A percentile compares a stretch with the other conserved stretches of the same genome.
Evolutionary conservation across 2,113 vertebrate species (phyloP).

Genomic region (Bufo bufo): DNA sequence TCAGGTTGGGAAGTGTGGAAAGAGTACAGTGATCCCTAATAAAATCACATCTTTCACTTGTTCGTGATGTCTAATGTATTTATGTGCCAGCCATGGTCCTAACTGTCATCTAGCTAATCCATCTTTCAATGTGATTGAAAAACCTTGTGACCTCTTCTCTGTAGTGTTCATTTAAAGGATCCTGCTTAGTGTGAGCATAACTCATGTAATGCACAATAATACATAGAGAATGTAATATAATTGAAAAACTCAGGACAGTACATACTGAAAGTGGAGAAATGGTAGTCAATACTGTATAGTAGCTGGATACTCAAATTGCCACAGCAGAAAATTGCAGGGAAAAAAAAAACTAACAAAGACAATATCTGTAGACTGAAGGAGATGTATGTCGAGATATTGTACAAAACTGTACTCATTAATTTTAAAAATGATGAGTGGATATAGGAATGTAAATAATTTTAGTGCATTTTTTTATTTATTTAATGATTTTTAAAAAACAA

Average conservation of each 20-base stretch:
- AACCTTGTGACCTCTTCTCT: conserved; percentile 7
- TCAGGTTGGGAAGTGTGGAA: neutral
- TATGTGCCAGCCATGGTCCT: conserved; percentile 11
- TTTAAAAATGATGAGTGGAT: too few relatives aligned
- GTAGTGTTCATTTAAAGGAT: neutral
- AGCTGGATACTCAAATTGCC: too few relatives aligned
- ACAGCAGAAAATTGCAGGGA: neutral
- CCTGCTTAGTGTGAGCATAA: neutral
- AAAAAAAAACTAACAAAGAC: too few relatives aligned
- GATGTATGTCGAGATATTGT: too few relatives aligned
- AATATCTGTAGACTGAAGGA: too few relatives aligned
- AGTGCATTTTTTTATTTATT: too few relatives aligned
- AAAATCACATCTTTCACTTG: conserved; percentile 42
- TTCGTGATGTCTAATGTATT: conserved; percentile 41
- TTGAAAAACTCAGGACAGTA: neutral
- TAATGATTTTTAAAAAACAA: too few relatives aligned
- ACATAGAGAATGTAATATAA: neutral
- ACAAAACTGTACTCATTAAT: too few relatives aligned
- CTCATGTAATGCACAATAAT: neutral
- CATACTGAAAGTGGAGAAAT: neutral
- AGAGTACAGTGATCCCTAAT: conserved; percentile 6
- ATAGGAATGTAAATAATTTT: too few relatives aligned
- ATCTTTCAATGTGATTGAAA: conserved; percentile 44
- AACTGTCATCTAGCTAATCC: conserved; percentile 38
- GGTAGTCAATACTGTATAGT: too few relatives aligned